Percentiles rank a stretch among this genome's conserved stretches.
These are phyloP conservation scores for Oxyteleia sp. DNA, from an alignment of 2,888 invertebrate genomes.

Conservation along the genomic window DNA sequence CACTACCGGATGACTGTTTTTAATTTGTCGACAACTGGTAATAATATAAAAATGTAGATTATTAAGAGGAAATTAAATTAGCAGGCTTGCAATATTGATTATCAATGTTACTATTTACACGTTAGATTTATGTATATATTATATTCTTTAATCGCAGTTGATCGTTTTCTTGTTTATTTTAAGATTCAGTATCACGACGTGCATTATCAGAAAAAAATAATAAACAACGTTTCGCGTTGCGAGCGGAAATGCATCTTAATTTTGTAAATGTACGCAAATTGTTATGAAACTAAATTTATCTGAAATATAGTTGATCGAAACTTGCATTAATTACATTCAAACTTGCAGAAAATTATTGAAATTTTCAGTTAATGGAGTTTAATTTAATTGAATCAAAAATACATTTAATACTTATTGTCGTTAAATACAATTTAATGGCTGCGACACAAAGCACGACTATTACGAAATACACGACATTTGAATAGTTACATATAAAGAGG, in stretches of 20 bases:
- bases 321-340: conserved; percentile 14
- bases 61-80: too few relatives aligned
- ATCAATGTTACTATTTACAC: too few relatives aligned
- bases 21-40: too few relatives aligned
- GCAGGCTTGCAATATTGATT: too few relatives aligned
- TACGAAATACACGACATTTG: not conserved
- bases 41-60: too few relatives aligned
- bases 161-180: too few relatives aligned
- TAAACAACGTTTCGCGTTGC: too few relatives aligned
- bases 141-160: too few relatives aligned
- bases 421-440: not conserved
- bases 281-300: conserved; percentile 19
- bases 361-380: conserved; percentile 1
- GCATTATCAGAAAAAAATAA: too few relatives aligned
- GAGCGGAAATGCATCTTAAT: not conserved
- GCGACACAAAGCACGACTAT: not conserved
- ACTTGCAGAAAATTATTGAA: conserved; percentile 13
- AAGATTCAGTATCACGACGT: too few relatives aligned
- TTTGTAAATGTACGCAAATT: conserved; percentile 4
- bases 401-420: conserved; percentile 3
- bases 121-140: too few relatives aligned
- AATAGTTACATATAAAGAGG: not conserved
- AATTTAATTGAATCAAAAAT: conserved; percentile 11
- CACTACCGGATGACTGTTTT: too few relatives aligned
- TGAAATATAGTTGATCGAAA: conserved; percentile 11